These are phyloP conservation scores for Anaspis maculata DNA, from an alignment of 2,888 invertebrate genomes.

Conservation along the genomic window DNA sequence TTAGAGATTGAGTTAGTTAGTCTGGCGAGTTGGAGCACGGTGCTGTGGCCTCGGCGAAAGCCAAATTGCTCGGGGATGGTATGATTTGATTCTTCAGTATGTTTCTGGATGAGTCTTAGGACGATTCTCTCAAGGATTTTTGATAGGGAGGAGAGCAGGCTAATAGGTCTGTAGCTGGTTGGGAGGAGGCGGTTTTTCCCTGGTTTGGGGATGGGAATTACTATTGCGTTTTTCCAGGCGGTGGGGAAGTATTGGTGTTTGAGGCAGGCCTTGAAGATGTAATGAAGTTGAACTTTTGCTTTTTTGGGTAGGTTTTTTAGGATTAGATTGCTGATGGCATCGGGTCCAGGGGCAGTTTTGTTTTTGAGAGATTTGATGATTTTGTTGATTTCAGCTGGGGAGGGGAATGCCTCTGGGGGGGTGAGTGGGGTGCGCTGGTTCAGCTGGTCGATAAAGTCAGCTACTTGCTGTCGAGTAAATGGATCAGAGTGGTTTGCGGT, in stretches of 20 bases:
- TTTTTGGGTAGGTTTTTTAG: conserved; percentile 19
- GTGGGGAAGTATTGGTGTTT: conserved; percentile 16
- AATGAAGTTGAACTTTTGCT: conserved; percentile 13
- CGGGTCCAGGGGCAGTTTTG: conserved; percentile 1
- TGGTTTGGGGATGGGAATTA: conserved; percentile 18
- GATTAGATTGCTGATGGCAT: conserved; percentile 15
- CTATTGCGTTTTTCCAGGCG: conserved; percentile 18
- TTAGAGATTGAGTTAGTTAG: neutral
- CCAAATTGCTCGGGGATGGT: neutral
- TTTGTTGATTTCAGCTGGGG: neutral
- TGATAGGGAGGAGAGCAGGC: too few relatives aligned
- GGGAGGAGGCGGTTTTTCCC: conserved; percentile 13
- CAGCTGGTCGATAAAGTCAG: too few relatives aligned
- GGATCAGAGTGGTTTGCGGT: neutral
- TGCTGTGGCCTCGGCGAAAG: neutral
- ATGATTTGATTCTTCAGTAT: neutral
- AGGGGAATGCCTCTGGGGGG: too few relatives aligned
- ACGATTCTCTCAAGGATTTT: neutral
- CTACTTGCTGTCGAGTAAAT: too few relatives aligned
- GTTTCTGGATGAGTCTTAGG: neutral
- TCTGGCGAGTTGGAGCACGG: neutral
- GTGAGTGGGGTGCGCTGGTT: too few relatives aligned
- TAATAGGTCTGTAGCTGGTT: conserved; percentile 19
- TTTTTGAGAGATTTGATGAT: neutral
- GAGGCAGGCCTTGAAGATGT: conserved; percentile 15